phyloP scores from a whole-genome alignment of 2,113 vertebrate species.

The Vombatus ursinus region DNA sequence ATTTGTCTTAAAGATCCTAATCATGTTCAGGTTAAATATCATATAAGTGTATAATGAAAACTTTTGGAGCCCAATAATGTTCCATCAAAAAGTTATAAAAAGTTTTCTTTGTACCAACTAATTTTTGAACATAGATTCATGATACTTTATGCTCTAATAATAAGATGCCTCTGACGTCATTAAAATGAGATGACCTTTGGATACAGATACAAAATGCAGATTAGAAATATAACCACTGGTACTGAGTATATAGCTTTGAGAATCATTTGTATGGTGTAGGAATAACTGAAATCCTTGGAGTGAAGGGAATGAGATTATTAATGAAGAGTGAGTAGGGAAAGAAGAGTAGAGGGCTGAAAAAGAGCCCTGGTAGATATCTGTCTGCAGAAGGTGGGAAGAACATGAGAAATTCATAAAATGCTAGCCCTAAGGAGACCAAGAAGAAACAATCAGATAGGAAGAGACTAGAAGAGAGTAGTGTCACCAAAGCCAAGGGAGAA shows the following conservation, averaged over 20 bases:
- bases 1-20: constrained; percentile 21
- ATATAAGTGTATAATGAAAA: constrained; percentile 32
- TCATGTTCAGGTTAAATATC: constrained; percentile 35
- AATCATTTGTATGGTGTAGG: neutral
- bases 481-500: neutral
- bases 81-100: constrained; percentile 39
- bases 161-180: constrained; percentile 13
- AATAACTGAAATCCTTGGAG: neutral
- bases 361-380: neutral
- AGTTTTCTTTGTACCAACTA: constrained; percentile 28
- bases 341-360: neutral
- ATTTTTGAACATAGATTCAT: constrained; percentile 33
- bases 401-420: neutral
- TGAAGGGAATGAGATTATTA: neutral
- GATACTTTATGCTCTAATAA: neutral
- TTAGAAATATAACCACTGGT: constrained; percentile 9
- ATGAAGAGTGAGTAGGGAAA: neutral
- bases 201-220: constrained; percentile 37
- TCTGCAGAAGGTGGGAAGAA: neutral
- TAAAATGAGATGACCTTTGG: constrained; percentile 29
- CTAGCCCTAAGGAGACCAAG: neutral
- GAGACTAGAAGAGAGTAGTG: neutral
- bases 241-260: neutral
- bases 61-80: constrained; percentile 12
- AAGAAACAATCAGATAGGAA: neutral